Conservation (phyloP, 1,140 invertebrate species). For the Tribolium castaneum region DNA sequence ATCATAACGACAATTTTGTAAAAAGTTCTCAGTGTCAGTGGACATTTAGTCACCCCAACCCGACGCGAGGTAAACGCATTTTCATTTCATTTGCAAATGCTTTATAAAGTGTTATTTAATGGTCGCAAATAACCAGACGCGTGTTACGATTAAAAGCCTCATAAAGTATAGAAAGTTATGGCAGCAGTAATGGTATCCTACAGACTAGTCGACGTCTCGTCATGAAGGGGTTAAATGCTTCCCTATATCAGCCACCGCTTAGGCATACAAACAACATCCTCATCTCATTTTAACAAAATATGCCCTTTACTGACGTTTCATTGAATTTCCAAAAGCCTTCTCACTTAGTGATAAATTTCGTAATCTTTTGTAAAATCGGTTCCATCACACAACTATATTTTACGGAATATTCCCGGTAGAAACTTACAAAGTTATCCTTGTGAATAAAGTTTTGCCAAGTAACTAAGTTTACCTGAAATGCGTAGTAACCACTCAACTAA, state of each 20-base stretch:
- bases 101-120: conserved; percentile 57
- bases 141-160: conserved; percentile 51
- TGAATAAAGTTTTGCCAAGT: conserved; percentile 1
- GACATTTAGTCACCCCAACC: conserved; percentile 21
- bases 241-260: neutral
- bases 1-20: conserved; percentile 24
- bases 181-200: conserved; percentile 51
- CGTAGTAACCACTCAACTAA: conserved; percentile 28
- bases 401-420: neutral
- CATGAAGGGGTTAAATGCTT: conserved; percentile 38
- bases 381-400: no score
- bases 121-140: conserved; percentile 52
- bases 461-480: conserved; percentile 18
- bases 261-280: no score
- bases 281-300: no score
- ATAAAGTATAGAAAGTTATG: conserved; percentile 55
- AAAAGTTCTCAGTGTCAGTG: conserved; percentile 14
- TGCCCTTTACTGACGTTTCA: no score
- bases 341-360: no score
- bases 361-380: no score
- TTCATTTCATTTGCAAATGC: conserved; percentile 54
- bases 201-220: conserved; percentile 46
- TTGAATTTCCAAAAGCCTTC: no score
- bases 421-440: conserved; percentile 8
- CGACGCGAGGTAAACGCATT: conserved; percentile 45